These are phyloP conservation scores for Scelioninae gen. 1 DNA, from an alignment of 2,888 invertebrate genomes.

Conservation along the genomic window DNA sequence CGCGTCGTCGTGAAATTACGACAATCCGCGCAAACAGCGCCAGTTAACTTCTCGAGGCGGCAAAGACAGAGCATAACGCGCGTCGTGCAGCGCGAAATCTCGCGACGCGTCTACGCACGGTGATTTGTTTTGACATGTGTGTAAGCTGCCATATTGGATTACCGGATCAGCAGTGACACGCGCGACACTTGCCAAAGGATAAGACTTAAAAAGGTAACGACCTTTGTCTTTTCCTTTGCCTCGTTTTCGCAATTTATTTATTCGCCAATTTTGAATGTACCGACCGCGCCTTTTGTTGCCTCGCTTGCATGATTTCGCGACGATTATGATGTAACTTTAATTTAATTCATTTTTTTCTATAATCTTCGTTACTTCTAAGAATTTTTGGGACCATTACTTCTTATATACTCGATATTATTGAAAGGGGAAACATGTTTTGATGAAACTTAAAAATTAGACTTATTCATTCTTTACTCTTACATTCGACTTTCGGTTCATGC, in stretches of 20 bases:
- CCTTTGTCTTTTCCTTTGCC: neutral
- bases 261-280: slow-evolving; percentile 9
- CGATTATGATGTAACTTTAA: neutral
- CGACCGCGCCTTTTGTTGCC: slow-evolving; percentile 28
- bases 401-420: too few species aligned
- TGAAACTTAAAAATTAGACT: too few species aligned
- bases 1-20: neutral
- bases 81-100: slow-evolving; percentile 56
- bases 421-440: too few species aligned
- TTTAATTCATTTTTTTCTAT: neutral
- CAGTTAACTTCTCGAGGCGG: slow-evolving; percentile 6
- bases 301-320: slow-evolving; percentile 1
- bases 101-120: slow-evolving; percentile 69
- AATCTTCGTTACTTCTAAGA: neutral
- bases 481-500: too few species aligned
- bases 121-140: slow-evolving; percentile 83
- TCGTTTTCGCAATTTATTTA: neutral
- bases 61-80: slow-evolving; percentile 62
- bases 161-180: slow-evolving; percentile 74
- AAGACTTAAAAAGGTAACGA: slow-evolving; percentile 40
- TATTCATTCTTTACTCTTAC: too few species aligned
- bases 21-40: neutral
- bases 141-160: slow-evolving; percentile 81
- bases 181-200: slow-evolving; percentile 48
- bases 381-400: too few species aligned